Conservation (phyloP, 2,888 invertebrate species). For the Andrena minutula region DNA sequence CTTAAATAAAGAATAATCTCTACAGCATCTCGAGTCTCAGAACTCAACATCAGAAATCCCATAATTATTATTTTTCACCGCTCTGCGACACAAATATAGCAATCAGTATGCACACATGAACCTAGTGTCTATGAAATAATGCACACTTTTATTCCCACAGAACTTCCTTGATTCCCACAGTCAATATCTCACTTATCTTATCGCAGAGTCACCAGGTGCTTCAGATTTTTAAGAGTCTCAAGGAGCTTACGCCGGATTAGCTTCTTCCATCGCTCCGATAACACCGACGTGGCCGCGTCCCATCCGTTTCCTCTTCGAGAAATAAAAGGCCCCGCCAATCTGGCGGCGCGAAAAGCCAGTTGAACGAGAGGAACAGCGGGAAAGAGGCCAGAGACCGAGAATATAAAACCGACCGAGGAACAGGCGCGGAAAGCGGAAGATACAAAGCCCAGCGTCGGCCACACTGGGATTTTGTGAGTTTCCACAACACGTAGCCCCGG, state of each 20-base stretch:
- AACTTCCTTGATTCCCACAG: neutral
- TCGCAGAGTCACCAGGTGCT: slow-evolving; percentile 4
- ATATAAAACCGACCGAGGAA: slow-evolving; percentile 31
- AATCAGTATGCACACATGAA: neutral
- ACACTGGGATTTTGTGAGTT: slow-evolving; percentile 49
- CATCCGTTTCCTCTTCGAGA: slow-evolving; percentile 16
- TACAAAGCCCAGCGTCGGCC: slow-evolving; percentile 42
- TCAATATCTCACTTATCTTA: slow-evolving; percentile 1
- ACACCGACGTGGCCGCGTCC: neutral
- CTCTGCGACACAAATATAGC: neutral
- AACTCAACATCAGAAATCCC: no score
- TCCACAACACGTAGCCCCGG: slow-evolving; percentile 37
- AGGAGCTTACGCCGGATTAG: slow-evolving; percentile 10
- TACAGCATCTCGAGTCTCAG: no score
- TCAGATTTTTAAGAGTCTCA: slow-evolving; percentile 5
- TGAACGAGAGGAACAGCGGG: neutral
- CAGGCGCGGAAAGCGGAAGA: slow-evolving; percentile 51
- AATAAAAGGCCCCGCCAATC: slow-evolving; percentile 63
- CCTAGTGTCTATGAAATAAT: no score
- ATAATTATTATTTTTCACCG: no score
- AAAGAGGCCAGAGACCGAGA: slow-evolving; percentile 30
- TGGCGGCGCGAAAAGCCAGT: slow-evolving; percentile 50
- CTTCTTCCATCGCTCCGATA: slow-evolving; percentile 19
- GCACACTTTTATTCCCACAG: no score
- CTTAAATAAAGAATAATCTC: no score